Base-by-base conservation (phyloP, 2,113 vertebrate genomes). In the Oryzias javanicus region DNA sequence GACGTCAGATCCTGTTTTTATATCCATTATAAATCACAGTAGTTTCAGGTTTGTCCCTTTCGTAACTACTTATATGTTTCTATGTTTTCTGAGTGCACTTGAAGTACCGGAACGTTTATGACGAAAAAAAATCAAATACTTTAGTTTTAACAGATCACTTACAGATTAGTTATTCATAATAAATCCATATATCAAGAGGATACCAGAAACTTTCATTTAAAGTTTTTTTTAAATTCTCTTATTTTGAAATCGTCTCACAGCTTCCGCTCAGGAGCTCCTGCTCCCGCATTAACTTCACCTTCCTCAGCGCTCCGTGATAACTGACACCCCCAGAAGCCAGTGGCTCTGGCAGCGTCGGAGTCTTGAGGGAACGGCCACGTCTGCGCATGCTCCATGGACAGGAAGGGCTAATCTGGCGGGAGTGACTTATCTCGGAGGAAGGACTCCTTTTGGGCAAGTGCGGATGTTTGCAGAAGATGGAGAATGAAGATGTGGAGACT, bases 271-370 rank as follows among this genome's bases (percentile, higher is more conserved):
- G 4, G 4, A 4, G 15, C 5, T 10, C 12, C 2, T 44, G 20
- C 5, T 42, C 7, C 20, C 1, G 4, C 0, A 10, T 5, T 1
- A 10, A 0, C 2, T 58, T 68, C 41, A 65, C 42, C 1, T 14
- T 64, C 35, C n/a, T 49, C 20, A 59, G 45, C 17, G 7, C 41
- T 41, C 35, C 27, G 22, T 35, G 35, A 35, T 12, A 27, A 71
- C 55, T 50, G 79, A 78, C 73, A 70, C 24, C 46, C 7, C 17
- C 49, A 63, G 3, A 18, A 56, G 45, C 76, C 76, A 78, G 51
- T 76, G 2, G 18, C 5, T 42, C 15, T 54, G 17, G 5, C 18
- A 20, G 14, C 54, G 62, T 5, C 22, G 60, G 24, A 46, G 47
- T 64, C 25, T 19, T 59, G 1, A 3, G 13, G 14, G 1, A 0